Evolutionary conservation across 2,888 invertebrate species (phyloP), one percentile per base, ranked within the genome.

Genomic region (Mesorhabditis spiculigera): DNA sequence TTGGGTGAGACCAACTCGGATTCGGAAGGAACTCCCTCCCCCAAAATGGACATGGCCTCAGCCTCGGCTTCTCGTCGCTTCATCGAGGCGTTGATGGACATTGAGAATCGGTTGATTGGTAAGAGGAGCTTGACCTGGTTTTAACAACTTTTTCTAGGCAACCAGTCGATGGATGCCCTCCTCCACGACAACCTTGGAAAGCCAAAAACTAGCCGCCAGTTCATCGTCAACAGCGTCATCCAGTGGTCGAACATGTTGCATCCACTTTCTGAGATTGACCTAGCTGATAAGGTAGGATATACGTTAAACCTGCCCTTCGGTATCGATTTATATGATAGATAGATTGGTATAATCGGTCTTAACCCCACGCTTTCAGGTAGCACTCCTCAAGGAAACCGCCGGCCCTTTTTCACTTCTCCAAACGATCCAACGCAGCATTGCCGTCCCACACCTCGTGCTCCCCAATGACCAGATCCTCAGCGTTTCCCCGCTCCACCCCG

Each of bases 161-260:
- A 73, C 68, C 78, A 80, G 64, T 73, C 72, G 44, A 75, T 78
- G 73, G 75, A 76, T 65, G 75, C 76, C 0, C 69, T 80, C 1
- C 66, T 80, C 41, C 67, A 77, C 61, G 76, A 76, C 16, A 76
- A 76, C n/a, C 43, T 43, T 16, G 68, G 70, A 44, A 45, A 44
- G 41, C 67, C 65, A 44, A 71, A 71, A 70, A 75, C 68, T 66
- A 71, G 78, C 43, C 67, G 80, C 42, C 81, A 83, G 50, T 66
- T 78, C 61, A 74, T 78, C 1, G 74, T 84, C 43, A 75, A 78
- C 63, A 71, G 74, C 58, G 65, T 85, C 71, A 79, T 85, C 65
- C 75, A 77, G 13, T 85, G 84, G 84, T 77, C 84, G 43, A 82
- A 80, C 45, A 74, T 80, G 77, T 75, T 85, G 44, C 82, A 82